Evolutionary conservation across 1,140 invertebrate genomes (phyloP).

Genomic region (Meloidogyne chitwoodi): DNA sequence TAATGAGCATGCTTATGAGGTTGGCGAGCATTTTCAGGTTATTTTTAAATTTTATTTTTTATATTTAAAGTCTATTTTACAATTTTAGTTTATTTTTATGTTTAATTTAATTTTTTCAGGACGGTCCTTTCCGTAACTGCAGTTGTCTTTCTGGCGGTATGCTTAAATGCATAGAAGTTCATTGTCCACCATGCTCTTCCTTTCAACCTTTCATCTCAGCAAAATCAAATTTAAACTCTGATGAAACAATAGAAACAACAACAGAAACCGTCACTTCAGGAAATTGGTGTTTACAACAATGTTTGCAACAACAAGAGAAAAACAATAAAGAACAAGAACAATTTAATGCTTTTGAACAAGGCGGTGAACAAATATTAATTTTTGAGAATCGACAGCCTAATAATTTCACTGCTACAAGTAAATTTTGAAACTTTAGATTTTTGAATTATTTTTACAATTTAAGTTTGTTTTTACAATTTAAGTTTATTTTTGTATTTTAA

Average conservation of each 20-base stretch:
- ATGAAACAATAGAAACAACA: background rate
- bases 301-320: background rate
- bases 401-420: background rate
- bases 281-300: background rate
- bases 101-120: background rate
- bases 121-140: slow-evolving; percentile 28
- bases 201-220: background rate
- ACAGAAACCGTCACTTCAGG: background rate
- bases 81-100: background rate
- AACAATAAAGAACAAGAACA: background rate
- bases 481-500: background rate
- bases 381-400: background rate
- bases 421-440: background rate
- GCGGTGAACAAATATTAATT: background rate
- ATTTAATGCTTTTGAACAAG: background rate
- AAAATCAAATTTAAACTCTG: background rate
- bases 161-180: slow-evolving; percentile 15
- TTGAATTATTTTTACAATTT: background rate
- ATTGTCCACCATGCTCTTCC: slow-evolving; percentile 19
- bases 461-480: background rate
- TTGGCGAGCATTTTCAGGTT: background rate
- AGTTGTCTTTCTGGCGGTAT: slow-evolving; percentile 14
- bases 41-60: background rate
- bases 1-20: background rate
- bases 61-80: background rate